Conservation (phyloP, 2,113 vertebrate genomes). For the Pampusana beccarii region DNA sequence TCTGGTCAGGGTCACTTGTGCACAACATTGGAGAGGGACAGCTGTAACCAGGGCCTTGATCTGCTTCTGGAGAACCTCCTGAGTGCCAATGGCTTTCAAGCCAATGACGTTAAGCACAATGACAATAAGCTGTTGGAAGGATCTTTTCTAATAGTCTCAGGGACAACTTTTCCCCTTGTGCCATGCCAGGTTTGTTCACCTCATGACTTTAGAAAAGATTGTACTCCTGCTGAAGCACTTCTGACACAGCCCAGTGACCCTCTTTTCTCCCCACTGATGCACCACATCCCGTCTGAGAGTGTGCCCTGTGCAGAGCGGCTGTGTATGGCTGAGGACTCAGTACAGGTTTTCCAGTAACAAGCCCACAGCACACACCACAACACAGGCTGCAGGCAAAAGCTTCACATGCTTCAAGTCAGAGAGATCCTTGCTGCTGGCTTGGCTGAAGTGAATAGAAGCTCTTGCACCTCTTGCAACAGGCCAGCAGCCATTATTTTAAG, state of each 20-base stretch:
- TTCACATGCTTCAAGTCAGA: not conserved
- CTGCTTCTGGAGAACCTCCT: not conserved
- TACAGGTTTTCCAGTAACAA: not conserved
- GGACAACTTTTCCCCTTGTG: too few relatives aligned
- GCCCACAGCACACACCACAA: not conserved
- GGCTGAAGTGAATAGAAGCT: not conserved
- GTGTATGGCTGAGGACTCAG: rapidly evolving
- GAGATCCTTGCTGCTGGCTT: not conserved
- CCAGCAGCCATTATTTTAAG: not conserved
- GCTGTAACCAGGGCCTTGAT: not conserved
- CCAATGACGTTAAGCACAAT: rapidly evolving
- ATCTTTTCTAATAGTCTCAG: not conserved
- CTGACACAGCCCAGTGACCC: not conserved
- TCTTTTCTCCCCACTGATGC: not conserved
- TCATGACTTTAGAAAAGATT: not conserved
- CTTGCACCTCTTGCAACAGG: not conserved
- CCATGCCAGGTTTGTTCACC: not conserved
- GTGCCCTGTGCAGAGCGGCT: not conserved
- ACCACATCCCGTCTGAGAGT: not conserved
- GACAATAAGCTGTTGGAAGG: not conserved
- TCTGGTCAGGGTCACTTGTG: not conserved
- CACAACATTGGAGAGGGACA: not conserved
- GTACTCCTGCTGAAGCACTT: not conserved
- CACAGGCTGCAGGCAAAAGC: not conserved
- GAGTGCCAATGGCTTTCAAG: not conserved